phyloP scores from a whole-genome alignment of 2,888 invertebrate species.

The Morpho achilles region DNA sequence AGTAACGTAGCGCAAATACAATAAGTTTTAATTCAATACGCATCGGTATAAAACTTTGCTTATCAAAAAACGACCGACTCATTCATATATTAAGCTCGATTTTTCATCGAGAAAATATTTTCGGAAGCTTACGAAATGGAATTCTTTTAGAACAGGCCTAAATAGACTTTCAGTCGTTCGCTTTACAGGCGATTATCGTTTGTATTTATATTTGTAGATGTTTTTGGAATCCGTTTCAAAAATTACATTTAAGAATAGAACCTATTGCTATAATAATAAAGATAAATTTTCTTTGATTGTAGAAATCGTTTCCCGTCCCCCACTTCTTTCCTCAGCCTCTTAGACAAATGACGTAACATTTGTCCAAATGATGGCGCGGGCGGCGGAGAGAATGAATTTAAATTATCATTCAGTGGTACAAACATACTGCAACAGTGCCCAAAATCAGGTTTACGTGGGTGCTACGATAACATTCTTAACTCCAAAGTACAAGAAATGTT shows the following conservation, averaged over 20 bases:
- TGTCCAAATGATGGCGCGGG: conserved; percentile 81
- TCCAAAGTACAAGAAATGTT: no score
- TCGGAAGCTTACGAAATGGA: conserved; percentile 70
- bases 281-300: conserved; percentile 38
- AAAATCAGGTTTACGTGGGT: conserved; percentile 60
- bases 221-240: conserved; percentile 62
- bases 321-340: conserved; percentile 56
- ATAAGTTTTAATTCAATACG: conserved; percentile 75
- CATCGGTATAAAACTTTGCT: conserved; percentile 51
- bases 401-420: conserved; percentile 80
- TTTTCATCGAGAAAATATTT: conserved; percentile 63
- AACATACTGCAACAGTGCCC: conserved; percentile 66
- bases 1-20: conserved; percentile 69
- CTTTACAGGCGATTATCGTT: conserved; percentile 49
- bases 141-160: conserved; percentile 42
- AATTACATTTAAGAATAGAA: conserved; percentile 40
- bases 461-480: conserved; percentile 23
- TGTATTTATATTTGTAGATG: conserved; percentile 49
- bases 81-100: conserved; percentile 56
- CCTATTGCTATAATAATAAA: conserved; percentile 36
- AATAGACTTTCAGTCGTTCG: conserved; percentile 46
- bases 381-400: conserved; percentile 80
- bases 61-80: conserved; percentile 58
- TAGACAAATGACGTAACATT: conserved; percentile 79
- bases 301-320: conserved; percentile 41